Conservation (phyloP, 2,113 vertebrate genomes). For the Heterotilapia buettikoferi region DNA sequence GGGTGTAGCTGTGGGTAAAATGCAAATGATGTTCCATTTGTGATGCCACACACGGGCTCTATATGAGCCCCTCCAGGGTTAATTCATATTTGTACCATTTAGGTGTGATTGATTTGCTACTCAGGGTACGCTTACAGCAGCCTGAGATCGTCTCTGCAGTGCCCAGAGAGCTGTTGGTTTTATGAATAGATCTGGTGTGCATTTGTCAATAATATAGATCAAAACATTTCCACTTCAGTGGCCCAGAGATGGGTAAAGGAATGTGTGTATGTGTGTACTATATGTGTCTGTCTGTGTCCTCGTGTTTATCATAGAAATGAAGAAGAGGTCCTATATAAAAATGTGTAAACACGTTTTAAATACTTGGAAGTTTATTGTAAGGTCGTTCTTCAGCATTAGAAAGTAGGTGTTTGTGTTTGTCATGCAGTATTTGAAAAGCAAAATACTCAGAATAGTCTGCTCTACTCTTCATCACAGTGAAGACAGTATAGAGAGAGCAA, state of each 20-base stretch:
- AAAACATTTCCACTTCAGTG: constrained; percentile 11
- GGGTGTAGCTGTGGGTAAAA: constrained; percentile 1
- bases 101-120: constrained; percentile 63
- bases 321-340: neutral
- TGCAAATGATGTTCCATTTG: neutral
- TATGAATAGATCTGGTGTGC: constrained; percentile 57
- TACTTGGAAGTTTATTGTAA: neutral
- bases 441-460: neutral
- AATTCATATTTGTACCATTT: constrained; percentile 65
- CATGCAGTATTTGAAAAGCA: neutral
- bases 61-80: constrained; percentile 25
- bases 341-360: neutral
- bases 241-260: neutral
- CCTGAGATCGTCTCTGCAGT: constrained; percentile 14
- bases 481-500: neutral
- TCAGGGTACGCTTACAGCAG: constrained; percentile 18
- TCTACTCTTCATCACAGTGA: neutral
- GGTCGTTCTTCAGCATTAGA: neutral
- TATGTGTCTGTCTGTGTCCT: neutral
- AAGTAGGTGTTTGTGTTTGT: neutral
- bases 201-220: constrained; percentile 58
- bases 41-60: constrained; percentile 19
- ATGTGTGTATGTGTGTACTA: neutral
- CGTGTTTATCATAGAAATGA: neutral
- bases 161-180: constrained; percentile 36